A percentile compares a stretch with the other conserved stretches of the same genome.
phyloP scores from a whole-genome alignment of 2,888 invertebrate species.

The Yponomeuta sedellus region DNA sequence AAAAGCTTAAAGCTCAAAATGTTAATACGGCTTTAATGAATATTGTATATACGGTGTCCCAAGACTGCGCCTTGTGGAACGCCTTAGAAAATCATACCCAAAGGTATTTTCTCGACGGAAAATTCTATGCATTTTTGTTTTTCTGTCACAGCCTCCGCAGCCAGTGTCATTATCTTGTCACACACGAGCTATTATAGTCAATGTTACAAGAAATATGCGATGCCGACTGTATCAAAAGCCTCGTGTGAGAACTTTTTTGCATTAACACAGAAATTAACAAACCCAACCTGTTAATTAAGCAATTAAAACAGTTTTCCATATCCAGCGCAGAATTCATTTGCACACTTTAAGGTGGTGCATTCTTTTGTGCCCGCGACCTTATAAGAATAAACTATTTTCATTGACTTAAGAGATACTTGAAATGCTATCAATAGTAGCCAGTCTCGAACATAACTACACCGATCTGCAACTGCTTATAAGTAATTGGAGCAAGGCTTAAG shows the following conservation, averaged over 20 bases:
- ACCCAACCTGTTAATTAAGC: conserved; percentile 4
- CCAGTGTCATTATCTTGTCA: conserved; percentile 1
- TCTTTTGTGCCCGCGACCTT: background rate
- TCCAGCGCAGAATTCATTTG: background rate
- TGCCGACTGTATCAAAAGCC: conserved; percentile 1
- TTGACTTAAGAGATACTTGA: background rate
- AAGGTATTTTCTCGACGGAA: background rate
- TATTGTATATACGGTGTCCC: background rate
- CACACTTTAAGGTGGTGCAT: background rate
- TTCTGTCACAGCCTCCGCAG: background rate
- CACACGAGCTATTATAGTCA: background rate
- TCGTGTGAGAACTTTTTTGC: background rate
- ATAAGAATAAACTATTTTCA: background rate
- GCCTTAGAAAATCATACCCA: background rate
- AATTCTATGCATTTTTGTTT: conserved; percentile 1
- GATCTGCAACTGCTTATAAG: background rate
- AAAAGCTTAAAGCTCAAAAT: background rate
- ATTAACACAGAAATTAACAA: background rate
- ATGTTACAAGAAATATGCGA: conserved; percentile 1
- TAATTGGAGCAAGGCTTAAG: too few species aligned
- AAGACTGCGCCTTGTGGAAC: conserved; percentile 1
- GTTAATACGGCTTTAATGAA: background rate
- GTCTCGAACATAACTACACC: background rate
- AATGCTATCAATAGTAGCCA: background rate
- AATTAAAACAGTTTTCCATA: conserved; percentile 2